Percentiles rank a stretch among this genome's conserved stretches.
Evolutionary conservation across 2,888 invertebrate genomes (phyloP).

Genomic region (Dorcus hopei): DNA sequence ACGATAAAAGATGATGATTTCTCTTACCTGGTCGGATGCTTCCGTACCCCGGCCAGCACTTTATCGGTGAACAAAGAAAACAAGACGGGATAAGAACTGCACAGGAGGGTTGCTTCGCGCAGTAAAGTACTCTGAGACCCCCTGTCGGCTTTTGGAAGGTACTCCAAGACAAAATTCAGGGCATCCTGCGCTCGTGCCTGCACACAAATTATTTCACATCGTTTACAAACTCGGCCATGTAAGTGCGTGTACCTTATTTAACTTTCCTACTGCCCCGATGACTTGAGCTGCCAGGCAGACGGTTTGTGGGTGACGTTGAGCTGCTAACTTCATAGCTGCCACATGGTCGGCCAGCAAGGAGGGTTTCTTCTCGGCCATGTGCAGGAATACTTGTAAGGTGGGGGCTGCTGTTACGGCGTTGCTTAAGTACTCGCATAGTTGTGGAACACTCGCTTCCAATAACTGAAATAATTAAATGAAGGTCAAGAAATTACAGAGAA

Average conservation of each 20-base stretch:
- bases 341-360: conserved; percentile 69
- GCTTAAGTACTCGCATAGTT: conserved; percentile 73
- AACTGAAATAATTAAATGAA: conserved; percentile 50
- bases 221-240: too few species aligned
- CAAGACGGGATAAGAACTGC: conserved; percentile 75
- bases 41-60: conserved; percentile 70
- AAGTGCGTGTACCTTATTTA: conserved; percentile 57
- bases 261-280: conserved; percentile 68
- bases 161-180: conserved; percentile 75
- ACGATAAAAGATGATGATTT: too few species aligned
- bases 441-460: conserved; percentile 76
- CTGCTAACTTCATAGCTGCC: conserved; percentile 64
- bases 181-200: conserved; percentile 80
- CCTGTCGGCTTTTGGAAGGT: conserved; percentile 68
- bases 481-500: neutral
- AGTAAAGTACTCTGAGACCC: conserved; percentile 71
- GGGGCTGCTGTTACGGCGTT: conserved; percentile 59
- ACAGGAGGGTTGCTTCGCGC: conserved; percentile 76
- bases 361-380: conserved; percentile 69
- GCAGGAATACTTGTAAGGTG: conserved; percentile 71
- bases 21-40: conserved; percentile 52
- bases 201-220: conserved; percentile 4
- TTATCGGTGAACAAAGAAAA: conserved; percentile 79
- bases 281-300: conserved; percentile 67
- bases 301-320: conserved; percentile 63